Percentiles rank a stretch among this genome's conserved stretches.
Evolutionary conservation across 2,888 invertebrate species (phyloP).

Genomic region (Melieria picta): DNA sequence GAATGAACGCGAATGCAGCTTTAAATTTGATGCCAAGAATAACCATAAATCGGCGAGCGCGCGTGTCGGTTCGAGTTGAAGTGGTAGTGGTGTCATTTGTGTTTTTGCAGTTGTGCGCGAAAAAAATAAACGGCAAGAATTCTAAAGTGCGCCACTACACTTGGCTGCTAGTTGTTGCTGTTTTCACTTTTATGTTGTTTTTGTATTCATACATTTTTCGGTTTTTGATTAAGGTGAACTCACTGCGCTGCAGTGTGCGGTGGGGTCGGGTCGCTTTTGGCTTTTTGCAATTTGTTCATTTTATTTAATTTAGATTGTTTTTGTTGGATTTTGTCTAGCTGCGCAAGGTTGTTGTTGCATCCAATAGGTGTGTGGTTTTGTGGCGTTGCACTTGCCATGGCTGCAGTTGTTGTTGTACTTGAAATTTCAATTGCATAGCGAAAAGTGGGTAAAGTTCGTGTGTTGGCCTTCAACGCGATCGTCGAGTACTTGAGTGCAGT

Average conservation of each 20-base stretch:
- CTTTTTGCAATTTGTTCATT: not conserved
- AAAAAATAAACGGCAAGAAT: too few species aligned
- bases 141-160: too few species aligned
- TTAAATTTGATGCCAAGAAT: too few species aligned
- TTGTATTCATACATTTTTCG: not conserved
- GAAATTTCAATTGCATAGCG: constrained; percentile 31
- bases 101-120: too few species aligned
- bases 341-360: too few species aligned
- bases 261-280: constrained; percentile 21
- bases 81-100: too few species aligned
- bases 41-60: too few species aligned
- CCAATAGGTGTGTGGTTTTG: not conserved
- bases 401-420: constrained; percentile 24
- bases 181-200: constrained; percentile 1
- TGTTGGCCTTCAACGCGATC: constrained; percentile 50
- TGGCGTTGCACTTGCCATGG: not conserved
- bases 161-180: constrained; percentile 10
- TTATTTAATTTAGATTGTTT: too few species aligned
- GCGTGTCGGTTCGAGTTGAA: too few species aligned
- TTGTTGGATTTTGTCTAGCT: too few species aligned
- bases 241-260: constrained; percentile 16
- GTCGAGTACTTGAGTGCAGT: too few species aligned
- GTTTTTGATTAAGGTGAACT: constrained; percentile 3
- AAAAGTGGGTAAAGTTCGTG: constrained; percentile 61
- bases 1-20: too few species aligned